Evolutionary conservation across 2,888 invertebrate genomes (phyloP), one percentile per base, ranked within the genome.

Genomic region (Busseola fusca): DNA sequence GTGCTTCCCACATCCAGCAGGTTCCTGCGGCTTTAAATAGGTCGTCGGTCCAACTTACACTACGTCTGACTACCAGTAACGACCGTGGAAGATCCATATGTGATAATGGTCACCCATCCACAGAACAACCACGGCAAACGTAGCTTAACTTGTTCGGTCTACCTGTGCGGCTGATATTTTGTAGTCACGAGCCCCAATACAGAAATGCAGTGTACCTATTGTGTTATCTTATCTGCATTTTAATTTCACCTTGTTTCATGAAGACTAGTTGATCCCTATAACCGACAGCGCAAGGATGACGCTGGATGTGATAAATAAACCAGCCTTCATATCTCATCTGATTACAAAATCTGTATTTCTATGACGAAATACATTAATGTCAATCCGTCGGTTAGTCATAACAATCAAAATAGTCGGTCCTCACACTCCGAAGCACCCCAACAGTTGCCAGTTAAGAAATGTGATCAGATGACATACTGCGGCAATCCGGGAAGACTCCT

Each of bases 401-500:
- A 69, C 64, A 69, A 67, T 69, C 77, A 58, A 42, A 72, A 70
- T 59, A 72, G 56, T 67, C 63, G 45, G 42, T 34, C 70, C 68
- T 71, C 75, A 69, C 72, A 45, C n/a, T 67, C 45, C 50, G 54
- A 54, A 64, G 45, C 76, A 72, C 78, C 74, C 82, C 52, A 45
- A 65, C 64, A 14, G 74, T 74, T 69, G 70, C 69, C 67, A 77
- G 72, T 81, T 69, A 69, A 76, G 75, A 78, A 59, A 57, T 65
- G 66, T 81, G 80, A 89, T 90, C 88, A 84, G 84, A 88, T 91
- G 88, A 90, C 89, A 87, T 84, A 87, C 87, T 88, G 87, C 85
- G 81, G 87, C 85, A 80, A 85, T 83, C 88, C 91, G 92, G 93
- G 93, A 93, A 92, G 92, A 86, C 82, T 84, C 88, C 90, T 83